Percentiles rank a stretch among this genome's conserved stretches.
These are phyloP conservation scores for Eledone cirrhosa DNA, from an alignment of 2,888 invertebrate species.

Conservation along the genomic window DNA sequence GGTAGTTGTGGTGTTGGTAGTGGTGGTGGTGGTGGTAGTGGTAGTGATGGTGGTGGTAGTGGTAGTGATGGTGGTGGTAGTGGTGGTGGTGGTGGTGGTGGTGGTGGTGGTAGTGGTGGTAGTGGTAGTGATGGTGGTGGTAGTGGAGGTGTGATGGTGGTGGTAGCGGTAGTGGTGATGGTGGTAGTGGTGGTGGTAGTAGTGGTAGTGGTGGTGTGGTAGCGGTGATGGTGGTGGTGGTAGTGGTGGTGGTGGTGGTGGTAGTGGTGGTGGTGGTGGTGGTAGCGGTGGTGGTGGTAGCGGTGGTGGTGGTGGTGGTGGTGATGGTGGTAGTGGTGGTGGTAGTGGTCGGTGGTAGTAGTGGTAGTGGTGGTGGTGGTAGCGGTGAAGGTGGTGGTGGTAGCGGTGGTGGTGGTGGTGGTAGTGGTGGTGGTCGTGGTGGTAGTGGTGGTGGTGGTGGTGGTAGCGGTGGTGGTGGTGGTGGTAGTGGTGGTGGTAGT, in stretches of 20 bases:
- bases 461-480: not conserved
- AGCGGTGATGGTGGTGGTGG: not conserved
- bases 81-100: not conserved
- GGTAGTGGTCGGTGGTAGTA: slow-evolving; percentile 15
- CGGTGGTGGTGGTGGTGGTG: not conserved
- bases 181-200: not conserved
- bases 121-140: no score
- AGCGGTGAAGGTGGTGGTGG: not conserved
- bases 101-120: not conserved
- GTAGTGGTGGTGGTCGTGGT: slow-evolving; percentile 32
- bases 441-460: not conserved
- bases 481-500: no score
- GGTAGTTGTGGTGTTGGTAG: no score
- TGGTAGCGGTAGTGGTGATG: not conserved
- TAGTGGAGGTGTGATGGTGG: no score
- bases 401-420: slow-evolving; percentile 32
- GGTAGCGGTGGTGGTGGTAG: slow-evolving; percentile 14
- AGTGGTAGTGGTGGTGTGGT: no score
- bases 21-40: slow-evolving; percentile 22
- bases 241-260: slow-evolving; percentile 12
- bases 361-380: not conserved
- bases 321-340: slow-evolving; percentile 4
- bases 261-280: slow-evolving; percentile 24
- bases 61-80: not conserved
- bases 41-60: not conserved